A percentile compares a stretch with the other conserved stretches of the same genome.
Conservation (phyloP, 1,140 invertebrate genomes). For the Agrypnia vestita region DNA sequence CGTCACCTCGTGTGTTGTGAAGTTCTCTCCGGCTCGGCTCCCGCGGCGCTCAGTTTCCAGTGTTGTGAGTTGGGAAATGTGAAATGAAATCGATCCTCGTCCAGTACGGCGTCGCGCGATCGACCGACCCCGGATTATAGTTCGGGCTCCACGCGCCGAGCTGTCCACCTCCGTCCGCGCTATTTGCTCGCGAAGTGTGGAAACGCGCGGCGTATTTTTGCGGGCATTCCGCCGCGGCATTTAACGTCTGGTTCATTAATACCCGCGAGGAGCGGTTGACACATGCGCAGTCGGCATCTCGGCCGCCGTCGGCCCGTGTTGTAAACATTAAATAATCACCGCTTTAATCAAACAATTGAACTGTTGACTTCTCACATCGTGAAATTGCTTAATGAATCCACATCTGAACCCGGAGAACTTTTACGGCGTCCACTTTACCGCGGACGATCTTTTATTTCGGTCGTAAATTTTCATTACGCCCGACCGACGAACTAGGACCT, state of each 20-base stretch:
- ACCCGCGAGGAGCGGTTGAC: conserved; percentile 27
- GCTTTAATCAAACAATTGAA: conserved; percentile 53
- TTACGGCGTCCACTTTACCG: conserved; percentile 45
- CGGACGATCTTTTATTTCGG: conserved; percentile 40
- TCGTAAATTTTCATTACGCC: conserved; percentile 45
- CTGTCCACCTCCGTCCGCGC: conserved; percentile 30
- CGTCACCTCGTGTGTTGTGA: background rate
- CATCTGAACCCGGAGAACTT: conserved; percentile 41
- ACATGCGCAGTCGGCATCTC: conserved; percentile 35
- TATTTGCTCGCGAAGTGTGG: conserved; percentile 19
- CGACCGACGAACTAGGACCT: conserved; percentile 4
- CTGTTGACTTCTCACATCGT: conserved; percentile 51
- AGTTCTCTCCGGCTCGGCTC: background rate
- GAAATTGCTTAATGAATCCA: conserved; percentile 52
- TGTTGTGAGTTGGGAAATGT: conserved; percentile 29
- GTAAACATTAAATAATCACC: conserved; percentile 51
- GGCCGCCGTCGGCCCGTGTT: conserved; percentile 33
- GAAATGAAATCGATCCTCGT: conserved; percentile 29
- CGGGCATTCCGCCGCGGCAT: conserved; percentile 20
- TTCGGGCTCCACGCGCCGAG: background rate
- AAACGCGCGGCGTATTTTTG: conserved; percentile 23
- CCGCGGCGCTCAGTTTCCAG: conserved; percentile 21
- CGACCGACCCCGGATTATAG: no score
- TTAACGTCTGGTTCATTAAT: conserved; percentile 37
- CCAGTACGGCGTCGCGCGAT: conserved; percentile 21